phyloP scores from a whole-genome alignment of 2,888 invertebrate species.

The Sminthurides aquaticus region DNA sequence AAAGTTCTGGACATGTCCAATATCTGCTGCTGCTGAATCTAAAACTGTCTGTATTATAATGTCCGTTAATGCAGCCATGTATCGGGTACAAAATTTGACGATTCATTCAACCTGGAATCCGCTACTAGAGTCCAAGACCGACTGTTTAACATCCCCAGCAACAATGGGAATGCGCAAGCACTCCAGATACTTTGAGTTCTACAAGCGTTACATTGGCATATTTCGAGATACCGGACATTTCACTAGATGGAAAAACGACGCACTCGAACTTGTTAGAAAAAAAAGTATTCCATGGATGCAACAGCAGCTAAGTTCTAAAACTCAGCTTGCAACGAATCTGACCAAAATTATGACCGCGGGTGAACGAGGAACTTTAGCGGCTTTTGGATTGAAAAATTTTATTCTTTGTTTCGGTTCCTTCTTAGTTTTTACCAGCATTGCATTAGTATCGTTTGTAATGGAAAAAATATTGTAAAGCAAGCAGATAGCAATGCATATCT shows the following conservation, averaged over 20 bases:
- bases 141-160: not conserved
- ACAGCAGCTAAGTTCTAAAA: no score
- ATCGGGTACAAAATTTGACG: not conserved
- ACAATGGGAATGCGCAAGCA: not conserved
- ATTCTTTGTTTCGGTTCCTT: no score
- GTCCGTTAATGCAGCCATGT: not conserved
- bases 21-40: not conserved
- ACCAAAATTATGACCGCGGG: no score
- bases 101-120: not conserved
- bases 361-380: no score
- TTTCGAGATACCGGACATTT: conserved; percentile 1
- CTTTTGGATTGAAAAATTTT: no score
- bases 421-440: no score
- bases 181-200: not conserved
- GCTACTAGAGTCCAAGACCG: not conserved
- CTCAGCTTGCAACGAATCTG: no score
- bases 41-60: not conserved
- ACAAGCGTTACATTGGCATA: not conserved
- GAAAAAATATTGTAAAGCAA: no score
- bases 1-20: not conserved
- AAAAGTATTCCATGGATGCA: no score
- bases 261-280: no score
- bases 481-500: no score
- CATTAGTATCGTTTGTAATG: no score
- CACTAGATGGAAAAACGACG: not conserved